A percentile compares a stretch with the other conserved stretches of the same genome.
Conservation (phyloP, 2,888 invertebrate genomes). For the Sesamia inferens region DNA sequence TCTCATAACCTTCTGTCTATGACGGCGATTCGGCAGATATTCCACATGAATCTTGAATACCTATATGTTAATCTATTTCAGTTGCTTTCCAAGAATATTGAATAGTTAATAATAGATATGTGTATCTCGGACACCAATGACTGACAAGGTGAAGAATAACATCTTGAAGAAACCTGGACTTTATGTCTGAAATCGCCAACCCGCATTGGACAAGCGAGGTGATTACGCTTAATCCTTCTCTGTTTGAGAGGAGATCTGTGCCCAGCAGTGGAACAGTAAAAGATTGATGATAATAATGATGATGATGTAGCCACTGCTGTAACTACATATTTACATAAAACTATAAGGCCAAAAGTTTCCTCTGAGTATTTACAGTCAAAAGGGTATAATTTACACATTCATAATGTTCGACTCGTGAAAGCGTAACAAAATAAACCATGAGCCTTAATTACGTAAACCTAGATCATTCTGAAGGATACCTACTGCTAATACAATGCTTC, state of each 20-base stretch:
- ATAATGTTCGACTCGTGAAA: neutral
- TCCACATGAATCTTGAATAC: neutral
- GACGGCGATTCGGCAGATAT: neutral
- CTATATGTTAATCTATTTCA: constrained; percentile 18
- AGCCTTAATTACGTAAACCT: too few species aligned
- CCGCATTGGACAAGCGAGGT: too few species aligned
- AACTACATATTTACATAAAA: neutral
- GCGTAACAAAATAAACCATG: too few species aligned
- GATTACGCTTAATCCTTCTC: too few species aligned
- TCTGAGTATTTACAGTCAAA: neutral
- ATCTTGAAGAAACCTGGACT: too few species aligned
- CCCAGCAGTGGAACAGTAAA: too few species aligned
- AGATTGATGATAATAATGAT: too few species aligned
- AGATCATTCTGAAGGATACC: neutral
- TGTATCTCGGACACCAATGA: too few species aligned
- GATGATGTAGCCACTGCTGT: neutral
- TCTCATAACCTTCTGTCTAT: neutral
- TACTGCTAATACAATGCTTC: neutral
- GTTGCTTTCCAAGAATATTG: neutral
- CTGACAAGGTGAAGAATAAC: too few species aligned
- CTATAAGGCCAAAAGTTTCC: neutral
- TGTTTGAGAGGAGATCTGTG: too few species aligned
- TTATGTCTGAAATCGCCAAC: too few species aligned
- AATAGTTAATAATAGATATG: too few species aligned
- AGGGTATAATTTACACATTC: neutral